Conservation (phyloP, 2,888 invertebrate genomes). For the Phrixothrix hirtus region DNA sequence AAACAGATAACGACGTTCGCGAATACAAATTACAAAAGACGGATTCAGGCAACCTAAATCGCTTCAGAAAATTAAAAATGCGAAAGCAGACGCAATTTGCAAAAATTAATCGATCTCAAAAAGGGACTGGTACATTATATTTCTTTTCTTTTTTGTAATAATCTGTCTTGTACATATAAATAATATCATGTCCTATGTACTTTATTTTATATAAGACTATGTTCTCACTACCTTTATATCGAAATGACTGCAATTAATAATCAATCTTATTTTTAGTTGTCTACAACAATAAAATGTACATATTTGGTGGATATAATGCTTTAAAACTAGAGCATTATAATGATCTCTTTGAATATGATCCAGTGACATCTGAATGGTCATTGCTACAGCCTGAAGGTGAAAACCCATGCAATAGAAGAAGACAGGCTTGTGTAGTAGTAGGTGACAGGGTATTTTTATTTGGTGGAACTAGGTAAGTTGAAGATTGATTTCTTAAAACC, state of each 20-base stretch:
- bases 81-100: too few relatives aligned
- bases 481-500: background rate
- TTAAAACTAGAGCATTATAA: constrained; percentile 76
- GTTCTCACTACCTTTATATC: too few relatives aligned
- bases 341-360: constrained; percentile 77
- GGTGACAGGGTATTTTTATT: constrained; percentile 78
- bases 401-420: constrained; percentile 67
- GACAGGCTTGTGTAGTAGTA: constrained; percentile 81
- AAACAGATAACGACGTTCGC: too few relatives aligned
- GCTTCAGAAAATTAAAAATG: too few relatives aligned
- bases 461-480: constrained; percentile 82
- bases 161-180: too few relatives aligned
- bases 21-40: too few relatives aligned
- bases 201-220: too few relatives aligned
- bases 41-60: too few relatives aligned
- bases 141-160: too few relatives aligned
- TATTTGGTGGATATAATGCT: constrained; percentile 91
- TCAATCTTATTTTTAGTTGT: constrained; percentile 66
- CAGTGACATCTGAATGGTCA: constrained; percentile 65
- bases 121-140: too few relatives aligned
- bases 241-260: background rate
- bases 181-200: too few relatives aligned
- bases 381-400: constrained; percentile 62
- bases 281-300: constrained; percentile 75
- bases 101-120: too few relatives aligned